These are phyloP conservation scores for Stegana nigrithorax DNA, from an alignment of 2,888 invertebrate species.

Conservation along the genomic window DNA sequence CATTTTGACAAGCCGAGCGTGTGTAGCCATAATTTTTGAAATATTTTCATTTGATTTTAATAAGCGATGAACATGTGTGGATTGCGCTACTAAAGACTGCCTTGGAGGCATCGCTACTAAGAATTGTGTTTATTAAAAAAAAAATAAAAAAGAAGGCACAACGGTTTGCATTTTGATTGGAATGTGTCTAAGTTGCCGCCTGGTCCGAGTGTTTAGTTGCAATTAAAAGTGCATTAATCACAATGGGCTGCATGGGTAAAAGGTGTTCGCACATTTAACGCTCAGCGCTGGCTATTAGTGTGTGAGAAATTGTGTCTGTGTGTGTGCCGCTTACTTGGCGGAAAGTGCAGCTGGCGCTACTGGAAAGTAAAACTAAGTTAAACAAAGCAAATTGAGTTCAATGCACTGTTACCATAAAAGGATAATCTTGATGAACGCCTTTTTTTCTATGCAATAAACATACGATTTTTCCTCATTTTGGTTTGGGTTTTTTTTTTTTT, in stretches of 20 bases:
- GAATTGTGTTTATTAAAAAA: neutral
- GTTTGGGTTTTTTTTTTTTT: neutral
- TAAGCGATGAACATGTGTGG: no score
- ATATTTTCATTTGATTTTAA: neutral
- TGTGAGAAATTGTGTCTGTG: no score
- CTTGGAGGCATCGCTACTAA: neutral
- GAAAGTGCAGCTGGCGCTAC: no score
- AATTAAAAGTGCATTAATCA: conserved; percentile 17
- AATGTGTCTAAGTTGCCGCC: neutral
- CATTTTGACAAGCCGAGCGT: neutral
- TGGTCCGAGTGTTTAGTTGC: neutral
- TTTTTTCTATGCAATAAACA: neutral
- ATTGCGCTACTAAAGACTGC: no score
- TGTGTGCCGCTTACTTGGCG: no score
- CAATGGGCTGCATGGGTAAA: neutral
- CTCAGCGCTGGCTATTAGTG: no score
- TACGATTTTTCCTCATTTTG: no score
- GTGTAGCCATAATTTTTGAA: neutral
- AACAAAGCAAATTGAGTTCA: neutral
- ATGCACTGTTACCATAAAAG: neutral
- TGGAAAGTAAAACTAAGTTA: neutral
- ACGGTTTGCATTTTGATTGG: neutral
- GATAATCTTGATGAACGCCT: conserved; percentile 2
- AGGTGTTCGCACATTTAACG: no score
- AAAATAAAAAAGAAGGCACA: neutral